Percentiles rank a stretch among this genome's conserved stretches.
phyloP scores from a whole-genome alignment of 2,113 vertebrate genomes.

The Monopterus albus region DNA sequence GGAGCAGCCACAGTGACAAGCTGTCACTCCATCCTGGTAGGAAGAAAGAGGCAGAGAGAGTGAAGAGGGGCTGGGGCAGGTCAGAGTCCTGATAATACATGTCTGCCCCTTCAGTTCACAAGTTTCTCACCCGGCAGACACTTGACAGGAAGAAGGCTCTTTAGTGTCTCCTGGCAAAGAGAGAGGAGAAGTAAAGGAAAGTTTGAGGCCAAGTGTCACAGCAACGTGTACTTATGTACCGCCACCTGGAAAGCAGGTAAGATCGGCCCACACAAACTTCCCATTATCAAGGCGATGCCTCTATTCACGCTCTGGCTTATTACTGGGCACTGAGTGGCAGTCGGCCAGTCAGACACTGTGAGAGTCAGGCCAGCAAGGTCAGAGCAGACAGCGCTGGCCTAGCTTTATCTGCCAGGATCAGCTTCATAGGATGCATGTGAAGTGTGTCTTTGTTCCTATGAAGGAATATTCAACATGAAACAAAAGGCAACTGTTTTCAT shows the following conservation, averaged over 20 bases:
- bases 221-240: background rate
- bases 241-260: background rate
- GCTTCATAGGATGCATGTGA: slow-evolving; percentile 83
- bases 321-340: background rate
- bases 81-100: slow-evolving; percentile 55
- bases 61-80: slow-evolving; percentile 51
- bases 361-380: slow-evolving; percentile 57
- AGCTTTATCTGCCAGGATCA: slow-evolving; percentile 87
- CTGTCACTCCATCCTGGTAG: slow-evolving; percentile 71
- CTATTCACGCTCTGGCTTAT: slow-evolving; percentile 12
- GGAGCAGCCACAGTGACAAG: slow-evolving; percentile 80
- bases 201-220: background rate
- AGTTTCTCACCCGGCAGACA: slow-evolving; percentile 52
- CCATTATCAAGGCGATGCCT: background rate
- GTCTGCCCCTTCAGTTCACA: slow-evolving; percentile 43
- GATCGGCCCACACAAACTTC: slow-evolving; percentile 3
- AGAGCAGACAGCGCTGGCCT: slow-evolving; percentile 81
- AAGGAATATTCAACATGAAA: slow-evolving; percentile 93
- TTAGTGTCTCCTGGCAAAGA: background rate
- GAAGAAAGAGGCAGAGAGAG: slow-evolving; percentile 55
- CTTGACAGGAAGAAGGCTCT: slow-evolving; percentile 35
- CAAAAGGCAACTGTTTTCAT: slow-evolving; percentile 95
- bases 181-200: slow-evolving; percentile 13
- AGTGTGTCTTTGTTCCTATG: slow-evolving; percentile 91
- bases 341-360: background rate